A percentile compares a stretch with the other conserved stretches of the same genome.
These are phyloP conservation scores for Thryonomys swinderianus DNA, from an alignment of 2,113 vertebrate genomes.

Conservation along the genomic window DNA sequence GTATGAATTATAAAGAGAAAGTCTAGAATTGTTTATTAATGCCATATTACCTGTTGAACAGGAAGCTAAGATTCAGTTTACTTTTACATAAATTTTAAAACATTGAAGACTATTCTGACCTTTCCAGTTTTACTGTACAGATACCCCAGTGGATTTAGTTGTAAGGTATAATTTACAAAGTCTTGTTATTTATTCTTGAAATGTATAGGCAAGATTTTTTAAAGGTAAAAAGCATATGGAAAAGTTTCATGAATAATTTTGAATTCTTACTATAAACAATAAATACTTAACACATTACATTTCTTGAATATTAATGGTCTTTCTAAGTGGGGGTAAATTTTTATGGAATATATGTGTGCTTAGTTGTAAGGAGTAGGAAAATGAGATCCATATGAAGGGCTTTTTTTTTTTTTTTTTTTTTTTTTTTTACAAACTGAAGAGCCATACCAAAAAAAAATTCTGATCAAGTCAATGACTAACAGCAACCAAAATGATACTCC, in stretches of 20 bases:
- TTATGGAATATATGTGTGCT: neutral
- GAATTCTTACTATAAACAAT: neutral
- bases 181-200: neutral
- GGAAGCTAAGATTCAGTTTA: slow-evolving; percentile 40
- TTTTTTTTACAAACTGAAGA: neutral
- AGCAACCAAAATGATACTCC: neutral
- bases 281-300: neutral
- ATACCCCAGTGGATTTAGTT: slow-evolving; percentile 26
- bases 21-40: slow-evolving; percentile 12
- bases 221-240: neutral
- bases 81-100: slow-evolving; percentile 60
- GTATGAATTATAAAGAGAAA: slow-evolving; percentile 36
- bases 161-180: slow-evolving; percentile 46
- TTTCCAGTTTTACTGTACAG: slow-evolving; percentile 57
- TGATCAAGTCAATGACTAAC: neutral
- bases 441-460: neutral
- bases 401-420: too few relatives aligned
- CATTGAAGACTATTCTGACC: slow-evolving; percentile 59
- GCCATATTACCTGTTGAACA: slow-evolving; percentile 53
- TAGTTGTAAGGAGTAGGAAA: neutral
- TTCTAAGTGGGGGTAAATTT: neutral
- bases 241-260: neutral
- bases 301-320: neutral
- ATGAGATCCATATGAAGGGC: neutral
- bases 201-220: slow-evolving; percentile 1